These are phyloP conservation scores for Drosophila anceps DNA, from an alignment of 2,888 invertebrate genomes.

Conservation along the genomic window DNA sequence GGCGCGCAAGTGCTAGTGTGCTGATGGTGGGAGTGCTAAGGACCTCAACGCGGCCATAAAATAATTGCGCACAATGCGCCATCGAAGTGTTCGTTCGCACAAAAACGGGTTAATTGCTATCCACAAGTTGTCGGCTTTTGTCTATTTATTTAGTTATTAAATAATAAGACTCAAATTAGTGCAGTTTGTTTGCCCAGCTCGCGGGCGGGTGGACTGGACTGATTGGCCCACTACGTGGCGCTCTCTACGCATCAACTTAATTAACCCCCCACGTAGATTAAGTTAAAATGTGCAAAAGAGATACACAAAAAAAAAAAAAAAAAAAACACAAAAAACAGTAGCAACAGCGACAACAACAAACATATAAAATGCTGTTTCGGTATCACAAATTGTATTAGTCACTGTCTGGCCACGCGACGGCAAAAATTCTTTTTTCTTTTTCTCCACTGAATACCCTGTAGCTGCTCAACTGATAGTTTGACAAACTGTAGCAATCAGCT, in stretches of 20 bases:
- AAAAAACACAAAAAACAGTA: conserved; percentile 22
- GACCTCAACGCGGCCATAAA: conserved; percentile 44
- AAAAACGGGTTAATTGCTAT: conserved; percentile 57
- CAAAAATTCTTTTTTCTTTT: conserved; percentile 16
- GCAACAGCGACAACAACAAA: conserved; percentile 18
- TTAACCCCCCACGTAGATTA: conserved; percentile 57
- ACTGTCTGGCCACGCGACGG: conserved; percentile 73
- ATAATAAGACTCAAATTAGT: conserved; percentile 79
- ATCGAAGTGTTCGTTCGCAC: conserved; percentile 50
- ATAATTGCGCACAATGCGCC: conserved; percentile 61
- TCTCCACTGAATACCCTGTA: conserved; percentile 20
- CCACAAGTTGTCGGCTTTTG: conserved; percentile 51
- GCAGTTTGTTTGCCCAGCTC: conserved; percentile 70
- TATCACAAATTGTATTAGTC: conserved; percentile 58
- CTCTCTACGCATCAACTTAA: conserved; percentile 40
- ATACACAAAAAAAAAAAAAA: conserved; percentile 17
- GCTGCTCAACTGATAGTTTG: background rate
- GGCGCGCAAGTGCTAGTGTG: background rate
- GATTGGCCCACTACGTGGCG: conserved; percentile 15
- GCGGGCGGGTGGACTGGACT: conserved; percentile 15
- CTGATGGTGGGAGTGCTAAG: conserved; percentile 11
- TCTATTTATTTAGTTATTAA: conserved; percentile 79
- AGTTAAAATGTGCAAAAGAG: conserved; percentile 35
- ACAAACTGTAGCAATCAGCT: background rate
- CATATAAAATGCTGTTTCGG: conserved; percentile 6